phyloP scores from a whole-genome alignment of 2,797 vertebrate genomes.

The Microctenopoma stevenorrisi region DNA sequence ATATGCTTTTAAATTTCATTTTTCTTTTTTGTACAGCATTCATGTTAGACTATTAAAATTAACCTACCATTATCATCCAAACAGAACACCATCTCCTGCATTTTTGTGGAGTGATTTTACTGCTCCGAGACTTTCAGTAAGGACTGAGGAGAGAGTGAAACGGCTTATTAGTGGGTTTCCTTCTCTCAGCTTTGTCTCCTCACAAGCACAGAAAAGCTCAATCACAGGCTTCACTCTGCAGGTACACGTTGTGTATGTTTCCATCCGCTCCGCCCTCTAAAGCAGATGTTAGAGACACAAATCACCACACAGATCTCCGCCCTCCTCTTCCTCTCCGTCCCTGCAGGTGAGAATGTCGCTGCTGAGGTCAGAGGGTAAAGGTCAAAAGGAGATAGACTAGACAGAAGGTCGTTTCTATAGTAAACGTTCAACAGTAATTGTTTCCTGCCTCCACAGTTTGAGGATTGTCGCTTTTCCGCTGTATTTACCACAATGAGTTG shows the following conservation, averaged over 20 bases:
- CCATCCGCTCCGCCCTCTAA: constrained; percentile 11
- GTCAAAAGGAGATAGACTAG: neutral
- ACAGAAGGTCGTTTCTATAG: too few species aligned
- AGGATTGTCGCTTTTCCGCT: too few species aligned
- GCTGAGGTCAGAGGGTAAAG: constrained; percentile 1
- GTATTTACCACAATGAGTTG: too few species aligned
- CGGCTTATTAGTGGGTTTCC: neutral
- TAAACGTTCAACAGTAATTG: too few species aligned
- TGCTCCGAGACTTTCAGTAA: too few species aligned
- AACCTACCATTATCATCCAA: too few species aligned
- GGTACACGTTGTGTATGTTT: constrained; percentile 7
- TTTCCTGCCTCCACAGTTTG: too few species aligned
- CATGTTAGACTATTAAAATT: too few species aligned
- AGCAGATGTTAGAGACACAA: constrained; percentile 42
- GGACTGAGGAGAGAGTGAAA: neutral
- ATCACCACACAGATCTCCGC: neutral
- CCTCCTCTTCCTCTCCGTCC: constrained; percentile 4
- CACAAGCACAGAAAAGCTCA: neutral
- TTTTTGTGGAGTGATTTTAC: too few species aligned
- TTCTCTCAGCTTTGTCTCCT: neutral
- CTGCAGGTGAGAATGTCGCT: constrained; percentile 5
- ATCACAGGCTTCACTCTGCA: constrained; percentile 11
- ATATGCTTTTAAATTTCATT: too few species aligned
- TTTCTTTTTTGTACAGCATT: too few species aligned
- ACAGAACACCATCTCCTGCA: too few species aligned